Conservation (phyloP, 2,113 vertebrate genomes). For the Todiramphus chloris region DNA sequence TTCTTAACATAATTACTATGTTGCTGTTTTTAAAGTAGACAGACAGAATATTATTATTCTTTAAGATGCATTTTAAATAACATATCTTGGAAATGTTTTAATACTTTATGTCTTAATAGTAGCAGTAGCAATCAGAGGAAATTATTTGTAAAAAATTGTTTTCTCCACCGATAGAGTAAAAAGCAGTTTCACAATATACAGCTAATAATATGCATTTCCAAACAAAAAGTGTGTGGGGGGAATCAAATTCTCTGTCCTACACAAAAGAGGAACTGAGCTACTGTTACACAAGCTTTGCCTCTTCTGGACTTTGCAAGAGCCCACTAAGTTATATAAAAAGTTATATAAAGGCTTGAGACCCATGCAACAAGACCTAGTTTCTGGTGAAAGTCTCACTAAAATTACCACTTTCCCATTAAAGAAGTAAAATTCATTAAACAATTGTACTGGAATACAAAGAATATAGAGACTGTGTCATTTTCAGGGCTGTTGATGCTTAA, state of each 20-base stretch:
- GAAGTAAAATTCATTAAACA: background rate
- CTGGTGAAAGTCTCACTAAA: background rate
- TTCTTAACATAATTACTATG: background rate
- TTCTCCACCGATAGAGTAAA: background rate
- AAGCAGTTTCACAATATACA: too few species aligned
- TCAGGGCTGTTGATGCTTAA: background rate
- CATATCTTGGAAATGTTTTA: background rate
- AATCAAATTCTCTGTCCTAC: too few species aligned
- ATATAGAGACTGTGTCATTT: background rate
- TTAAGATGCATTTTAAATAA: background rate
- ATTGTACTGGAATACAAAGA: background rate
- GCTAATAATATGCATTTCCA: too few species aligned
- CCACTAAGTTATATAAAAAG: background rate
- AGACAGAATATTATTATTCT: background rate
- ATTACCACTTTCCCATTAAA: background rate
- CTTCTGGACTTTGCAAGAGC: too few species aligned
- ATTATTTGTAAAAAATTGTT: background rate
- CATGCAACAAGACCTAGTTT: background rate
- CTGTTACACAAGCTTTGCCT: too few species aligned
- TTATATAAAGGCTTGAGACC: background rate
- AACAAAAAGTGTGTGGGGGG: too few species aligned
- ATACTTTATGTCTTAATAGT: background rate
- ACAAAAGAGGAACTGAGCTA: too few species aligned
- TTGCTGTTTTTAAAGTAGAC: background rate
- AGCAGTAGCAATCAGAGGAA: background rate